Evolutionary conservation across 1,140 invertebrate species (phyloP).

Genomic region (Anoplolepis gracilipes): DNA sequence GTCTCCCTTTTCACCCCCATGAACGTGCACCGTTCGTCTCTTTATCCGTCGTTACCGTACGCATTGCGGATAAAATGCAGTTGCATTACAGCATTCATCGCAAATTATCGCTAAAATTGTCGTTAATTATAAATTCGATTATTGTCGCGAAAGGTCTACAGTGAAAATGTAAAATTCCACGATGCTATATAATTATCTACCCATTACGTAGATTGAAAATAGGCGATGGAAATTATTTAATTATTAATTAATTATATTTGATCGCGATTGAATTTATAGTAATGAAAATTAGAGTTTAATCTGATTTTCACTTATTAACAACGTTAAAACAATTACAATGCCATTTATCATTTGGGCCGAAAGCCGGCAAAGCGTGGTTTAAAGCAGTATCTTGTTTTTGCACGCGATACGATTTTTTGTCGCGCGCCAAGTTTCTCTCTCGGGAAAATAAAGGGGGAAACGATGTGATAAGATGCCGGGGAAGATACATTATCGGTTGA

Average conservation of each 20-base stretch:
- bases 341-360: neutral
- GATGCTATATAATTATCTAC: too few relatives aligned
- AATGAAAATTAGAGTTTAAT: slow-evolving; percentile 37
- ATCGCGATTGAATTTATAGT: neutral
- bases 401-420: slow-evolving; percentile 18
- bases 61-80: slow-evolving; percentile 11
- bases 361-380: neutral
- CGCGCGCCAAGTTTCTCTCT: neutral
- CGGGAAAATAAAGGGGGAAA: neutral
- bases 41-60: slow-evolving; percentile 6
- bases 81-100: neutral
- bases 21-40: neutral
- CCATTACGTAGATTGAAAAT: neutral
- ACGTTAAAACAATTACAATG: neutral
- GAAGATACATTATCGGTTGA: slow-evolving; percentile 26
- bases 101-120: slow-evolving; percentile 8
- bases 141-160: neutral
- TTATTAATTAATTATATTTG: neutral
- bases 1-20: neutral
- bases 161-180: neutral
- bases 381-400: neutral
- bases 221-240: slow-evolving; percentile 7
- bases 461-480: slow-evolving; percentile 13
- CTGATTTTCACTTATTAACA: neutral
- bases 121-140: slow-evolving; percentile 28